Base-by-base conservation (phyloP, 2,113 vertebrate genomes). In the Thamnaconus septentrionalis region DNA sequence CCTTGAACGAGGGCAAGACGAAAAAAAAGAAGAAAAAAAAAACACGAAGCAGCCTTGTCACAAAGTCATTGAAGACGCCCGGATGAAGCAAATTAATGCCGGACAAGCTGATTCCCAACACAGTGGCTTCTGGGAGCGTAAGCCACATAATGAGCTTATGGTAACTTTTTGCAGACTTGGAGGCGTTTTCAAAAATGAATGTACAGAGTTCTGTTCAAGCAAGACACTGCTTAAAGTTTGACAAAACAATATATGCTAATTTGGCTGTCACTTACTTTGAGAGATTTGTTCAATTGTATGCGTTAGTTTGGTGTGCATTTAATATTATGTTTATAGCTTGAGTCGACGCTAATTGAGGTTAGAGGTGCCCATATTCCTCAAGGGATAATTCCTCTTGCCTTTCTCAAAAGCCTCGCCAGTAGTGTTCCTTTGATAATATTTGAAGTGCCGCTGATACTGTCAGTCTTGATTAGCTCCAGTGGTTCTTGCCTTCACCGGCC, bases 301-400 rank as follows among this genome's bases (percentile, higher is more conserved):
- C 68, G 42, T 56, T 61, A 31, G 18, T 69, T 56, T 53, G 54
- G 45, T 57, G 40, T 7, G 45, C 7, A 64, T 66, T 52, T 39
- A 54, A 61, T 64, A 59, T 46, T 58, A 41, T 51, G 18, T 61
- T 45, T 55, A 51, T 68, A 53, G 59, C 64, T 61, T 71, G 57
- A 61, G 75, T 48, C 49, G 56, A 42, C 44, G 41, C 46, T 64
- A 43, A 65, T 75, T 72, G 49, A 82, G 69, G 64, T 70, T 67
- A 39, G 41, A 63, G 46, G 12, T 62, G 66, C 31, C 56, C 74
- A 59, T 46, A 50, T 60, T 62, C 18, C 11, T 40, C 52, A 53
- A 60, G 50, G 45, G 43, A 44, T 7, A 6, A 45, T 53, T 8
- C 18, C 7, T 31, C 18, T 31, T 31, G 18, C 18, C 18, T 31